phyloP scores from a whole-genome alignment of 2,888 invertebrate genomes.

The Archaeoteleia sp. region DNA sequence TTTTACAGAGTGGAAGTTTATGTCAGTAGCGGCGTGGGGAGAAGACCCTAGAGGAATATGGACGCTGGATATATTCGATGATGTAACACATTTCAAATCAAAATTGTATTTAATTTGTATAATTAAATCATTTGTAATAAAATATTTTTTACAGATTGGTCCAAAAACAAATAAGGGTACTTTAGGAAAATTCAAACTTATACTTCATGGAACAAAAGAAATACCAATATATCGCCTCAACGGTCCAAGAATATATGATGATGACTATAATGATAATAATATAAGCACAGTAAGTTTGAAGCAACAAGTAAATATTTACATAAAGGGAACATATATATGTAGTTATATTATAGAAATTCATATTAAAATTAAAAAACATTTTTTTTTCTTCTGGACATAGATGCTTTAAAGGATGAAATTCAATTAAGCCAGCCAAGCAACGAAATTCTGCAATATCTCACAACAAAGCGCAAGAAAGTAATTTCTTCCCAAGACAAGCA shows the following conservation, averaged over 20 bases:
- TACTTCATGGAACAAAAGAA: constrained; percentile 83
- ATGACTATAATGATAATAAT: constrained; percentile 76
- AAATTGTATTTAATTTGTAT: not conserved
- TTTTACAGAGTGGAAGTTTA: constrained; percentile 89
- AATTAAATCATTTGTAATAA: not conserved
- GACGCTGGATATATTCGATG: constrained; percentile 76
- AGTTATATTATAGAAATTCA: no score
- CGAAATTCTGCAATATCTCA: no score
- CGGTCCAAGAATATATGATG: constrained; percentile 77
- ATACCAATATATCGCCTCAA: constrained; percentile 80
- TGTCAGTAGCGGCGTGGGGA: constrained; percentile 94
- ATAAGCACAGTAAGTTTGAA: constrained; percentile 63
- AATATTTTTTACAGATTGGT: constrained; percentile 69
- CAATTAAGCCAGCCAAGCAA: no score
- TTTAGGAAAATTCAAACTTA: constrained; percentile 78
- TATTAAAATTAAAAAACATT: no score
- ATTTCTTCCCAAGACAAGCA: no score
- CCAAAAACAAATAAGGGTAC: constrained; percentile 77
- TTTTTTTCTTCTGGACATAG: no score
- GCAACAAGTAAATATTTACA: not conserved
- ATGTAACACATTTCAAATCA: constrained; percentile 63
- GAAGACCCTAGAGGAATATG: constrained; percentile 85
- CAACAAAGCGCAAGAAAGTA: no score
- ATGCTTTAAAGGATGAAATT: no score
- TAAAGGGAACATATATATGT: no score